phyloP scores from a whole-genome alignment of 2,113 vertebrate species.

The Willisornis vidua region DNA sequence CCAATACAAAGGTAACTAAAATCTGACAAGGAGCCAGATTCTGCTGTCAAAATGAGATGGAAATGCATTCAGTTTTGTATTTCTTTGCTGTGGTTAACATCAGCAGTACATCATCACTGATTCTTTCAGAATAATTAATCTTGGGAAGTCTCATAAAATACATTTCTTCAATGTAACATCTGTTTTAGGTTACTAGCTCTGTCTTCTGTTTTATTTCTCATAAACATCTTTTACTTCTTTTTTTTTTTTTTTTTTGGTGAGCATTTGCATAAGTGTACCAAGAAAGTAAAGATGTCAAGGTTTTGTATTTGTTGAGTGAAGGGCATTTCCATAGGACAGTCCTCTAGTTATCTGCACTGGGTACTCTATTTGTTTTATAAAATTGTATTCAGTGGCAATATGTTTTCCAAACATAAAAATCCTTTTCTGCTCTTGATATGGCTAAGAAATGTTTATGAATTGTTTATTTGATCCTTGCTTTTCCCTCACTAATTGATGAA shows the following conservation, averaged over 20 bases:
- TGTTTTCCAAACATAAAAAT: background rate
- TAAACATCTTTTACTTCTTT: background rate
- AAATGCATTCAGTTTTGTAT: background rate
- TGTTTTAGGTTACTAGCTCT: conserved; percentile 7
- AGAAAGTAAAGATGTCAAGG: background rate
- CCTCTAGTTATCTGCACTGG: background rate
- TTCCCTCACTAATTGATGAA: background rate
- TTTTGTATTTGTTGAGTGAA: background rate
- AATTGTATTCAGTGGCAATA: background rate
- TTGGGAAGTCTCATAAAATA: conserved; percentile 47
- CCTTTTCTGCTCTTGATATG: background rate
- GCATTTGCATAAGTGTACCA: background rate
- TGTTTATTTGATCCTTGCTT: background rate
- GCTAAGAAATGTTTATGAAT: background rate
- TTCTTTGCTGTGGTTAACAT: conserved; percentile 25
- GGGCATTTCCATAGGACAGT: background rate
- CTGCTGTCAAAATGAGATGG: conserved; percentile 18
- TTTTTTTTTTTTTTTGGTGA: background rate
- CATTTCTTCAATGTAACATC: conserved; percentile 47
- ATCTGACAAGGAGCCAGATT: conserved; percentile 44
- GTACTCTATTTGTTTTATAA: background rate
- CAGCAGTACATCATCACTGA: background rate
- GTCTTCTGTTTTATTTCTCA: background rate
- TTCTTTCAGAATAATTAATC: conserved; percentile 62
- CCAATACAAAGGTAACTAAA: background rate